phyloP scores from a whole-genome alignment of 2,113 vertebrate species.

The Reinhardtius hippoglossoides region DNA sequence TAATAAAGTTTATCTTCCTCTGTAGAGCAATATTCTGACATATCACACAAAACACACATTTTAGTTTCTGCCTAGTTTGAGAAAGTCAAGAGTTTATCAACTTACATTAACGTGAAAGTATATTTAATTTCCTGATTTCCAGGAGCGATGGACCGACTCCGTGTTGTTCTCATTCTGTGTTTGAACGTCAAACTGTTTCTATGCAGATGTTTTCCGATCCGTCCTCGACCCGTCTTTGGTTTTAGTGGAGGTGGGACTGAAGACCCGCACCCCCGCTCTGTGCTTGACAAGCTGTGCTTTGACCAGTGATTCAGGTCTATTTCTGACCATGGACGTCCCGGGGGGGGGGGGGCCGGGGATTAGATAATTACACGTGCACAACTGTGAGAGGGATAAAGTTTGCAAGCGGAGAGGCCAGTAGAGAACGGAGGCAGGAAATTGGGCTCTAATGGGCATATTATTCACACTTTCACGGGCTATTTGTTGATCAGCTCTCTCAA shows the following conservation, averaged over 20 bases:
- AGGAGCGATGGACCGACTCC: constrained; percentile 13
- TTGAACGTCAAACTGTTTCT: constrained; percentile 35
- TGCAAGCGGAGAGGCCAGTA: constrained; percentile 64
- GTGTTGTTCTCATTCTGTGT: constrained; percentile 54
- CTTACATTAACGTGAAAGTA: constrained; percentile 14
- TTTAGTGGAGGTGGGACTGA: constrained; percentile 11
- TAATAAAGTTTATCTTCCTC: not conserved
- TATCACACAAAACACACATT: not conserved
- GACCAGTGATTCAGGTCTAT: constrained; percentile 53
- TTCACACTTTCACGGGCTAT: constrained; percentile 67
- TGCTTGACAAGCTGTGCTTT: constrained; percentile 21
- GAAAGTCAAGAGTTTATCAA: constrained; percentile 19
- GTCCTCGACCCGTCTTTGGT: not conserved
- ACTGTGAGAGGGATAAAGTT: constrained; percentile 60
- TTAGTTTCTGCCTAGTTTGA: constrained; percentile 22
- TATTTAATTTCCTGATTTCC: not conserved
- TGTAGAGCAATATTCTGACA: not conserved
- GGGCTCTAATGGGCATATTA: constrained; percentile 66
- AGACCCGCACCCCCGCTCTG: constrained; percentile 17
- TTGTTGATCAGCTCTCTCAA: constrained; percentile 25
- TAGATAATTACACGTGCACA: constrained; percentile 71
- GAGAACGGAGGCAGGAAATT: constrained; percentile 71
- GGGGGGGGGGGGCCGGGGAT: constrained; percentile 57
- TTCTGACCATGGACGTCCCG: constrained; percentile 51
- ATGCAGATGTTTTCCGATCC: constrained; percentile 34